Conservation (phyloP, 2,797 vertebrate species). For the Megalops cyprinoides region DNA sequence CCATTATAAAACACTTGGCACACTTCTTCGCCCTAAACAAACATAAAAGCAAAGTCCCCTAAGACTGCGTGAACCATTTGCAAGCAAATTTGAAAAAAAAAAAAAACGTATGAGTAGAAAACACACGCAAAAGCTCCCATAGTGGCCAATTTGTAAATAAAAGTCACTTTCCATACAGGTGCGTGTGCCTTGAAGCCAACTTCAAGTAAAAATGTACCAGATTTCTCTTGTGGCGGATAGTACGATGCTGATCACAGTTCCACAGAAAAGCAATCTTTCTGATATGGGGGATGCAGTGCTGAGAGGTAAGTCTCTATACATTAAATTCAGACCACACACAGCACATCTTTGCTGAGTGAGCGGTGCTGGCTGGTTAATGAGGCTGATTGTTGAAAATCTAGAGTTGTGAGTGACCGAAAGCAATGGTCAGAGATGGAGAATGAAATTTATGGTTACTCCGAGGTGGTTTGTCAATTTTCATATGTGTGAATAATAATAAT, state of each 20-base stretch:
- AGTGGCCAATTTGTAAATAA: slow-evolving; percentile 67
- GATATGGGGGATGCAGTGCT: no score
- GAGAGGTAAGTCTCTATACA: no score
- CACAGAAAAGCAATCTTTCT: slow-evolving; percentile 62
- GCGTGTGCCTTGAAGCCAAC: slow-evolving; percentile 54
- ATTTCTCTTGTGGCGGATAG: slow-evolving; percentile 68
- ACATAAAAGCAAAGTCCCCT: slow-evolving; percentile 44
- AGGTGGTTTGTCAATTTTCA: no score
- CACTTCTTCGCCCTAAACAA: slow-evolving; percentile 17
- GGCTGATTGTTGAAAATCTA: not conserved
- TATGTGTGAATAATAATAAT: no score
- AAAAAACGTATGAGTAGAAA: slow-evolving; percentile 5
- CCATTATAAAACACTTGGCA: not conserved
- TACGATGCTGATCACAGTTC: slow-evolving; percentile 62
- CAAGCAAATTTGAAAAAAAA: slow-evolving; percentile 57
- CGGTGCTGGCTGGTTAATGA: not conserved
- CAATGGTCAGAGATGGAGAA: no score
- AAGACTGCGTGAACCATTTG: slow-evolving; percentile 59
- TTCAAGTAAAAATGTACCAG: slow-evolving; percentile 62
- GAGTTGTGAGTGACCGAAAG: not conserved
- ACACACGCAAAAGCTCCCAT: slow-evolving; percentile 54
- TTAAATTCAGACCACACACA: no score
- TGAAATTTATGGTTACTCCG: no score
- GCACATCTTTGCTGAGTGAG: no score
- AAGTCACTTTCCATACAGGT: slow-evolving; percentile 60